These are phyloP conservation scores for Protonibea diacanthus DNA, from an alignment of 2,797 vertebrate genomes.

Conservation along the genomic window DNA sequence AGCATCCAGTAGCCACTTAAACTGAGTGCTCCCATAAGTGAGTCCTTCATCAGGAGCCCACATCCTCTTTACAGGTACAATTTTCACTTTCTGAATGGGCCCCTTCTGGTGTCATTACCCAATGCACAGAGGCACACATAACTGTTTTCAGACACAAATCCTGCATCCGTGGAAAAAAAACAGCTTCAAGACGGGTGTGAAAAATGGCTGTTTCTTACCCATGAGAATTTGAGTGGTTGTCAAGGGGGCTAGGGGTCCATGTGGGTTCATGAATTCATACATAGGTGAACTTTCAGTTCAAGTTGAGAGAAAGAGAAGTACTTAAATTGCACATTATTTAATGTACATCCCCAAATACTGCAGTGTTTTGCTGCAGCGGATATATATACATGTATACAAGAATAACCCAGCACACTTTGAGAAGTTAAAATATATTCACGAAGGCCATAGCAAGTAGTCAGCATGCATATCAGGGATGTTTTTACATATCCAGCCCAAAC, in stretches of 20 bases:
- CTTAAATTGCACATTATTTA: conserved; percentile 1
- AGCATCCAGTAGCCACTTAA: conserved; percentile 64
- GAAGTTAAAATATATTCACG: conserved; percentile 47
- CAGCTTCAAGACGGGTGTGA: not conserved
- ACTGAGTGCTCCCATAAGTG: conserved; percentile 68
- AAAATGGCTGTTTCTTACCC: conserved; percentile 33
- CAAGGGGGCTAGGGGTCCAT: not conserved
- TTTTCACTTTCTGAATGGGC: conserved; percentile 74
- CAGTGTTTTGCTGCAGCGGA: conserved; percentile 19
- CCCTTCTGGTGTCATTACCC: conserved; percentile 67
- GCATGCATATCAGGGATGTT: conserved; percentile 30
- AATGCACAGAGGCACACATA: conserved; percentile 46
- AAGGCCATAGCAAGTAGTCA: conserved; percentile 46
- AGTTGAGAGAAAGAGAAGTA: conserved; percentile 9
- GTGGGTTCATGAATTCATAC: not conserved
- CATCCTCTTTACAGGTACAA: conserved; percentile 67
- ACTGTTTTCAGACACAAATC: conserved; percentile 51
- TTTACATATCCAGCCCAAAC: conserved; percentile 51
- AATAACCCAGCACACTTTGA: conserved; percentile 14
- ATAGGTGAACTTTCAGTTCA: conserved; percentile 6
- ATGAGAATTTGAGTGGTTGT: conserved; percentile 19
- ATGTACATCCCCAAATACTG: not conserved
- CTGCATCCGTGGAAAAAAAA: not conserved
- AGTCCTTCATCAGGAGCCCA: conserved; percentile 67
- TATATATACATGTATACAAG: not conserved